Base-by-base conservation (phyloP, 2,888 invertebrate genomes). In the Xestia xanthographa region DNA sequence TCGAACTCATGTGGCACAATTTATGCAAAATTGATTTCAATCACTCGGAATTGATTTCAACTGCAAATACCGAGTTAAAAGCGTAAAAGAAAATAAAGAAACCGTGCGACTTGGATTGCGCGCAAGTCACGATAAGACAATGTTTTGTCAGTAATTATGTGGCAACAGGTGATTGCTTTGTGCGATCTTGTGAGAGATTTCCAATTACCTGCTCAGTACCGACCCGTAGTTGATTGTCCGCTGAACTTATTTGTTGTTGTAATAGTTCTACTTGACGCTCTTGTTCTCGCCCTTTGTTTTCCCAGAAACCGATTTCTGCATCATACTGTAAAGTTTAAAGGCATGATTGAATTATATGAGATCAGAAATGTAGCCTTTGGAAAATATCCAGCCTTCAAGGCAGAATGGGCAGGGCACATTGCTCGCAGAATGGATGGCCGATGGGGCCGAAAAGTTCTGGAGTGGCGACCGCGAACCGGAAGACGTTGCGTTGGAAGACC, bases 221-320 rank as follows among this genome's bases (percentile, higher is more conserved):
- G 86, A 98, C 97, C 84, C 98, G 97, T 87, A 98, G 97, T 83
- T 98, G 97, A 89, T 98, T 98, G 92, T 98, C 98, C 38, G 98
- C 97, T 66, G 98, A 97, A 86, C 97, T 97, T 78, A 98, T 97
- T 95, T 99, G 98, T 91, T 98, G 98, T 69, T 98, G 98, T 89
- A 98, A 97, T 85, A 98, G 97, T 91, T 98, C 98, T 90, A 98
- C 97, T 93, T 98, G 98, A 89, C 98, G 97, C 87, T 98, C 98
- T 90, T 99, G 98, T 91, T 99, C 99, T 66, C 98, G 97, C 82
- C 98, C 98, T 93, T 98, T 98, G 78, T 97, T 98, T 95, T 99
- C 99, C 98, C 98, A 98, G 93, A 98, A 99, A 43, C 98, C 98
- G 88, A 99, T 99, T 97, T 99, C 99, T 45, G 98, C 98, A 95